Conservation (phyloP, 2,113 vertebrate species). For the Salvelinus alpinus region DNA sequence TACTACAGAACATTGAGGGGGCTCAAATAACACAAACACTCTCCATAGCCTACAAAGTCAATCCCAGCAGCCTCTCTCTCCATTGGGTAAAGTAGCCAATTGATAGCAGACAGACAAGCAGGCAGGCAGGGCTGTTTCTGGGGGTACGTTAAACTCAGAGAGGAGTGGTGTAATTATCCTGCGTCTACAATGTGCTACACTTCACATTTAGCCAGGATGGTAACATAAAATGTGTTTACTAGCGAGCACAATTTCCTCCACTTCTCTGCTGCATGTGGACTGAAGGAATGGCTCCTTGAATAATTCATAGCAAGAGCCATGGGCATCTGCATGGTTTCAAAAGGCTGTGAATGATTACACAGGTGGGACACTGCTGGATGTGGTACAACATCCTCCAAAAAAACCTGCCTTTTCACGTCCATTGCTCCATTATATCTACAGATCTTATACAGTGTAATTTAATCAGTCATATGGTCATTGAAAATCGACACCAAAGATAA, state of each 20-base stretch:
- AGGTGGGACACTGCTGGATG: constrained; percentile 59
- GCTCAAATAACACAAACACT: background rate
- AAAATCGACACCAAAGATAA: constrained; percentile 45
- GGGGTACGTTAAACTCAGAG: constrained; percentile 54
- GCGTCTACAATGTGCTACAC: constrained; percentile 66
- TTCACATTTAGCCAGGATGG: constrained; percentile 70
- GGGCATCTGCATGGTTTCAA: constrained; percentile 63
- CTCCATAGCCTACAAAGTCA: background rate
- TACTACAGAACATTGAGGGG: background rate
- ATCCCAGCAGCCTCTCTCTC: background rate
- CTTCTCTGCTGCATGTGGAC: constrained; percentile 61
- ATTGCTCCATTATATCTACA: constrained; percentile 44
- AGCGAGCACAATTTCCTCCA: constrained; percentile 67
- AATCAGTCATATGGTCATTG: constrained; percentile 62
- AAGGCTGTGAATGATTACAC: constrained; percentile 62
- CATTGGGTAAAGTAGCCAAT: background rate
- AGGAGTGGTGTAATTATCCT: constrained; percentile 67
- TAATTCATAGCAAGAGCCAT: constrained; percentile 76
- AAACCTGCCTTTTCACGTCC: constrained; percentile 22
- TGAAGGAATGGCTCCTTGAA: constrained; percentile 65
- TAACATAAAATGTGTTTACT: constrained; percentile 79
- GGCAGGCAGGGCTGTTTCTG: constrained; percentile 21
- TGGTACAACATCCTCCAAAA: constrained; percentile 56
- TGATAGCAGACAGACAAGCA: background rate
- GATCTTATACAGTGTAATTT: constrained; percentile 65